Evolutionary conservation across 2,888 invertebrate species (phyloP).

Genomic region (Ypsolopha sequella): DNA sequence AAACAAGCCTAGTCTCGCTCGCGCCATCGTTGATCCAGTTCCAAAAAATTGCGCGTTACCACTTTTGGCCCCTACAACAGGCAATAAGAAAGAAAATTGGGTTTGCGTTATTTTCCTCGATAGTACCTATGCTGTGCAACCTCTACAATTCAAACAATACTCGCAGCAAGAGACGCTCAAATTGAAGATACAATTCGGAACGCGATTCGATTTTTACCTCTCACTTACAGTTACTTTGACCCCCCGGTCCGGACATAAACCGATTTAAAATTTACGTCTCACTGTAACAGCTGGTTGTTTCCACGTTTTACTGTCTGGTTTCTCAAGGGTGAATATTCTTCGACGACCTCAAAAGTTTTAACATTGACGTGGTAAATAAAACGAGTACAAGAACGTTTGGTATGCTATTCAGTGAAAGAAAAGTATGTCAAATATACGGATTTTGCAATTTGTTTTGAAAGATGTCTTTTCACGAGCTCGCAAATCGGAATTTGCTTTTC

Average conservation of each 20-base stretch:
- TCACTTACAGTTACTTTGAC: background rate
- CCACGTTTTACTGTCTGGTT: constrained; percentile 3
- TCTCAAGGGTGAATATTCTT: constrained; percentile 5
- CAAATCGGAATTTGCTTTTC: too few relatives aligned
- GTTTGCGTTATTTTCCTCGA: background rate
- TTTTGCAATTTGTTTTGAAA: too few relatives aligned
- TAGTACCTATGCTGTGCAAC: background rate
- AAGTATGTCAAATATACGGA: too few relatives aligned
- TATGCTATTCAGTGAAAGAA: too few relatives aligned
- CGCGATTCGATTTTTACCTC: background rate
- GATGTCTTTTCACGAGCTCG: too few relatives aligned
- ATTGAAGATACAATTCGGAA: constrained; percentile 3
- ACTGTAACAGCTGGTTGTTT: constrained; percentile 1
- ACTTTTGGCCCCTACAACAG: too few relatives aligned
- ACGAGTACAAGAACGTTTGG: too few relatives aligned
- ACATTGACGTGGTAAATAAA: too few relatives aligned
- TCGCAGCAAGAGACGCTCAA: background rate
- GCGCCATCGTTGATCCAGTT: too few relatives aligned
- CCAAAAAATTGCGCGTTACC: too few relatives aligned
- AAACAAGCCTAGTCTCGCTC: too few relatives aligned
- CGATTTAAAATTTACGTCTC: constrained; percentile 3
- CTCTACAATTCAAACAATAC: background rate
- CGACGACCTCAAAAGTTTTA: background rate
- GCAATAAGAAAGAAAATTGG: too few relatives aligned
- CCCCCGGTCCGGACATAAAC: background rate